These are phyloP conservation scores for Ursus arctos DNA, from an alignment of 2,113 vertebrate genomes.

Conservation along the genomic window DNA sequence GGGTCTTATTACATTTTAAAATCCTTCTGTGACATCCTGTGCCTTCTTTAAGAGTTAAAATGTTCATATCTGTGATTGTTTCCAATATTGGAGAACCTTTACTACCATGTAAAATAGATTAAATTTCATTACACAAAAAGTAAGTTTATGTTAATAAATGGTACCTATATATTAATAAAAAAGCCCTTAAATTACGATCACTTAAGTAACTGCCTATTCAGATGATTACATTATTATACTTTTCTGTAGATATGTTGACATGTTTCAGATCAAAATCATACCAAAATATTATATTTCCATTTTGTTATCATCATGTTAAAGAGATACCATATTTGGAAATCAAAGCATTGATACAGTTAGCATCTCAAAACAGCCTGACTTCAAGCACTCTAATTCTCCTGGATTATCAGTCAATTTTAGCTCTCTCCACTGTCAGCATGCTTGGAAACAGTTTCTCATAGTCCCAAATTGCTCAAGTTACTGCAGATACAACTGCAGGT, in stretches of 20 bases:
- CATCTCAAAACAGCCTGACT: not conserved
- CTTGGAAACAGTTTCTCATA: not conserved
- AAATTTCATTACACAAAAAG: not conserved
- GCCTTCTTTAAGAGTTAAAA: slow-evolving; percentile 25
- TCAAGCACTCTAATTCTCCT: not conserved
- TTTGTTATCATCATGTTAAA: not conserved
- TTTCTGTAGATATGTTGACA: not conserved
- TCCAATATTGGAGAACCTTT: not conserved
- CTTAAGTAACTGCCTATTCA: not conserved
- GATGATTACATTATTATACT: not conserved
- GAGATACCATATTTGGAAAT: not conserved
- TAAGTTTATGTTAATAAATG: slow-evolving; percentile 9
- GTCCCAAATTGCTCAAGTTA: not conserved
- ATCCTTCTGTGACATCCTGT: not conserved
- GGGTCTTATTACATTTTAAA: not conserved
- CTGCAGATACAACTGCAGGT: not conserved
- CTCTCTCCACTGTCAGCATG: not conserved
- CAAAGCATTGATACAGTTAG: not conserved
- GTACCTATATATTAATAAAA: not conserved
- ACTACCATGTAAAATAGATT: not conserved
- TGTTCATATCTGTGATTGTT: not conserved
- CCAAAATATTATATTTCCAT: not conserved
- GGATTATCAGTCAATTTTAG: not conserved
- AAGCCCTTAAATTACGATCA: not conserved
- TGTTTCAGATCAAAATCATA: slow-evolving; percentile 8